A percentile compares a stretch with the other conserved stretches of the same genome.
These are phyloP conservation scores for Argyrosomus japonicus DNA, from an alignment of 2,113 vertebrate species.

Conservation along the genomic window DNA sequence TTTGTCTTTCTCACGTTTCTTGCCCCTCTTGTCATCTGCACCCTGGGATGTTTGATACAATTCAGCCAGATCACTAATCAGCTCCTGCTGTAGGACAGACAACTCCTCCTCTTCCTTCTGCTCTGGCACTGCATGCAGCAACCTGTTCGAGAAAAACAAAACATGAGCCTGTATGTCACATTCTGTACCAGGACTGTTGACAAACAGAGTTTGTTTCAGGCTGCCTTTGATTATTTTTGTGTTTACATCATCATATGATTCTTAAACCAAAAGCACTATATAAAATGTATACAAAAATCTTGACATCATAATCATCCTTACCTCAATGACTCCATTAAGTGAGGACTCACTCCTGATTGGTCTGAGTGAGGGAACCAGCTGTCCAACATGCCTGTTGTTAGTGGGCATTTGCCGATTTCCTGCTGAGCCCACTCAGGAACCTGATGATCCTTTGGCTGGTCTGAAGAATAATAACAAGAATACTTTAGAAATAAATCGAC, in stretches of 20 bases:
- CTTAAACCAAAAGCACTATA: not conserved
- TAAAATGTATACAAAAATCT: not conserved
- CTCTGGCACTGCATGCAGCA: constrained; percentile 85
- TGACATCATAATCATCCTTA: constrained; percentile 54
- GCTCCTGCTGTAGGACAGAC: constrained; percentile 81
- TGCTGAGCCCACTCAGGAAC: constrained; percentile 90
- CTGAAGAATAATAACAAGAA: constrained; percentile 32
- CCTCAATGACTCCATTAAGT: constrained; percentile 95
- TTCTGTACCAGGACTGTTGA: not conserved
- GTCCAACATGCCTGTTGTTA: constrained; percentile 82
- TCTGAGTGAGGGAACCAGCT: constrained; percentile 91
- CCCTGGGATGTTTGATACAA: constrained; percentile 87
- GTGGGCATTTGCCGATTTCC: constrained; percentile 81
- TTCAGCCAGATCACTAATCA: constrained; percentile 86
- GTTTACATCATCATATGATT: not conserved
- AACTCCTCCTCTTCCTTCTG: constrained; percentile 45
- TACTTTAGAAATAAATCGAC: not conserved
- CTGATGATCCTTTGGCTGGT: constrained; percentile 34
- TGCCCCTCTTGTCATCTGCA: constrained; percentile 76
- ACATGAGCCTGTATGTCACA: not conserved
- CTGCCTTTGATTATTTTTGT: not conserved
- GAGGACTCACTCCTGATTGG: constrained; percentile 88
- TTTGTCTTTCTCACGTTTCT: constrained; percentile 85
- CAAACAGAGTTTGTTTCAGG: not conserved
- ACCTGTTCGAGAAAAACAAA: constrained; percentile 72